Base-by-base conservation (phyloP, 2,888 invertebrate species). In the Alsophila aescularia region DNA sequence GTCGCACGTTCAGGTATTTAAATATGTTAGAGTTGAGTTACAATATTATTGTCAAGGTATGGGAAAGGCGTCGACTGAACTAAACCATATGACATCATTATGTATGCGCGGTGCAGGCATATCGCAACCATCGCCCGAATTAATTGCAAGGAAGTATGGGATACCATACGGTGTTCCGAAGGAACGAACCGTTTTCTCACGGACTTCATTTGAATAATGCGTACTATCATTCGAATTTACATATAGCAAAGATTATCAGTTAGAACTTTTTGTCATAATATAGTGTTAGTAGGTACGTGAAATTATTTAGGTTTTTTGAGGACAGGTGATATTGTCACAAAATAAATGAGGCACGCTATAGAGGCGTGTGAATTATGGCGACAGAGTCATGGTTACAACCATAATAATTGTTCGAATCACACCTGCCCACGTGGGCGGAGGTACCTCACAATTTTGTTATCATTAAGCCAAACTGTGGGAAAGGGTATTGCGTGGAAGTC, bases 121-220 rank as follows among this genome's bases (percentile, higher is more conserved):
- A 90, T 90, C 90, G 81, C 75, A 77, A 81, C 80, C 81, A 87
- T 87, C 87, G 76, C 77, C 70, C 73, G 81, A 87, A 88, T 89
- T 90, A 89, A 90, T 89, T 81, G 85, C 86, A 87, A 90, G 87
- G 86, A 90, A 86, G 77, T 79, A 73, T 74, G 69, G 73, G 71
- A 81, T 72, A 74, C 85, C 90, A 90, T 89, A 88, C 82, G 85
- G 83, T 69, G 74, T 75, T 74, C 70, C 67, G 60, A 81, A 79
- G 73, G 74, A 77, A 69, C 65, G 56, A 24, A 2, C 43, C 58
- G 52, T 73, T 54, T 89, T 90, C 90, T 83, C 90, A 90, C 90
- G 89, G 77, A 80, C 53, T 57, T 52, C 66, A 64, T 61, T 69
- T 62, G 66, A 62, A 40, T 53, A 43, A 62, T 63, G 37, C 44